Percentiles rank a stretch among this genome's conserved stretches.
These are phyloP conservation scores for Elephas maximus DNA, from an alignment of 2,113 vertebrate genomes.

Conservation along the genomic window DNA sequence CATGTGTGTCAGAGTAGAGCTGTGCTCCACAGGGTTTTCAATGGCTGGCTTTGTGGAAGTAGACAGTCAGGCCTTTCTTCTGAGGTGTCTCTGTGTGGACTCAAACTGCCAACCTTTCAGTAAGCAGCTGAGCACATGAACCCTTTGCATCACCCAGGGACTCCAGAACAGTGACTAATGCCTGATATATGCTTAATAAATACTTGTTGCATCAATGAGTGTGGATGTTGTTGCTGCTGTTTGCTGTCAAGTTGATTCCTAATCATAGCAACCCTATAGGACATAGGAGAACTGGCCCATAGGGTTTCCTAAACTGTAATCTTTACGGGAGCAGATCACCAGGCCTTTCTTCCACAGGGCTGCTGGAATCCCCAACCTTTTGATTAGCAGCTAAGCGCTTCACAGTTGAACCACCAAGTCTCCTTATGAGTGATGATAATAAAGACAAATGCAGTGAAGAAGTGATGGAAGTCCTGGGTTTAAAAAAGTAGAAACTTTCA, in stretches of 20 bases:
- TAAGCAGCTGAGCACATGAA: not conserved
- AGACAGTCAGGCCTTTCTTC: not conserved
- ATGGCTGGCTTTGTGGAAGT: not conserved
- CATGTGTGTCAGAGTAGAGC: not conserved
- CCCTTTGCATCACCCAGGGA: not conserved
- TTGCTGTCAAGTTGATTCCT: too few relatives aligned
- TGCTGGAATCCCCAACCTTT: not conserved
- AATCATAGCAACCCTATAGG: not conserved
- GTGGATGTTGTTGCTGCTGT: not conserved
- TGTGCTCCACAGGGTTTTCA: not conserved
- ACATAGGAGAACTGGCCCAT: not conserved
- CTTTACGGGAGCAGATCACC: not conserved
- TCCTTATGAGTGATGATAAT: rapidly evolving
- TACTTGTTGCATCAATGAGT: not conserved
- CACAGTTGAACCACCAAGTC: not conserved
- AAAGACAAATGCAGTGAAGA: not conserved
- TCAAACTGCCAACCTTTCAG: not conserved
- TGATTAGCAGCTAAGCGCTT: not conserved
- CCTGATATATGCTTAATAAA: not conserved
- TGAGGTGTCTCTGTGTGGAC: not conserved
- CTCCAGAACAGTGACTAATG: not conserved
- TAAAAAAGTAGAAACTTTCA: not conserved
- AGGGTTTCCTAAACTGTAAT: too few relatives aligned
- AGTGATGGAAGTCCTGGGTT: rapidly evolving
- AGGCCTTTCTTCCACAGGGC: not conserved